A percentile compares a stretch with the other conserved stretches of the same genome.
Conservation (phyloP, 2,888 invertebrate species). For the Zootermopsis nevadensis region DNA sequence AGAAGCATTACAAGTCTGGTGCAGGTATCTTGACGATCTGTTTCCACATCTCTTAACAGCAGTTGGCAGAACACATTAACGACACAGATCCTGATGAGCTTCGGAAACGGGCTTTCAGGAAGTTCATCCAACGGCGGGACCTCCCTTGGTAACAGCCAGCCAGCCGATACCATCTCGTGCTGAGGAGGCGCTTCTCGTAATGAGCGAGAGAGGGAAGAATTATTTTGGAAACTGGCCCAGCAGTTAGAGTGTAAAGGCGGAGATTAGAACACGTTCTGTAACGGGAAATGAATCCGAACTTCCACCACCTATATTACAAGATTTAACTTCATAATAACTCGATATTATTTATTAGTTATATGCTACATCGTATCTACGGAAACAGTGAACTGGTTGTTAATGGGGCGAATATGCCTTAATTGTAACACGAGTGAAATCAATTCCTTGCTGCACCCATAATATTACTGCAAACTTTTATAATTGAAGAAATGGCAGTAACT, state of each 20-base stretch:
- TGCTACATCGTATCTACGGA: not conserved
- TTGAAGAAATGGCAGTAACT: too few species aligned
- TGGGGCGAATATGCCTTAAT: not conserved
- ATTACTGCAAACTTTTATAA: too few species aligned
- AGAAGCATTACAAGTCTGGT: not conserved
- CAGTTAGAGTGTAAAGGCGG: constrained; percentile 21
- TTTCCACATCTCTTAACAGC: constrained; percentile 18
- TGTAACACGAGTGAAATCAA: not conserved
- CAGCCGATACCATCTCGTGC: not conserved
- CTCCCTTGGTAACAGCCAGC: not conserved
- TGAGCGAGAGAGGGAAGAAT: constrained; percentile 5
- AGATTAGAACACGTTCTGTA: constrained; percentile 16
- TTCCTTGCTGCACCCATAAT: too few species aligned
- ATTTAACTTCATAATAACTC: not conserved
- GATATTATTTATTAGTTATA: not conserved
- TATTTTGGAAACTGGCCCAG: constrained; percentile 23
- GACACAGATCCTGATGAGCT: constrained; percentile 10
- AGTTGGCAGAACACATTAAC: constrained; percentile 33
- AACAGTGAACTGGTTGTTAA: not conserved
- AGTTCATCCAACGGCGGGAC: not conserved
- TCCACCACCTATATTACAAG: not conserved
- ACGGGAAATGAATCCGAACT: constrained; percentile 24
- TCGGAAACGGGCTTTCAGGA: constrained; percentile 33
- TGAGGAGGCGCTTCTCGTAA: constrained; percentile 8
- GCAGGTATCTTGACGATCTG: constrained; percentile 6